These are phyloP conservation scores for Labia minor DNA, from an alignment of 2,888 invertebrate genomes.

Conservation along the genomic window DNA sequence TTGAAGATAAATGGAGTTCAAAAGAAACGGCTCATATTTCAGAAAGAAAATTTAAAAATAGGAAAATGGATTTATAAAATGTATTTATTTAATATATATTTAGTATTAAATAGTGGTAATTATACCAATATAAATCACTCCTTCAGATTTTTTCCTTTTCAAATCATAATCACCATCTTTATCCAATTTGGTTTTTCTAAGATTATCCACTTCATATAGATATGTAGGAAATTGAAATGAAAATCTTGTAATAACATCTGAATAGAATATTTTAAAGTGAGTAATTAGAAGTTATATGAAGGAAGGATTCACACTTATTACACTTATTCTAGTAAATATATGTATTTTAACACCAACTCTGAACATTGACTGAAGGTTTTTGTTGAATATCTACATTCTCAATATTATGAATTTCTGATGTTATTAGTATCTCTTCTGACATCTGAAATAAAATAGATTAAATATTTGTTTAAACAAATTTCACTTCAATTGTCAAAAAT, in stretches of 20 bases:
- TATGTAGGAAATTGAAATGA: slow-evolving; percentile 27
- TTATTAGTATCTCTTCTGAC: slow-evolving; percentile 24
- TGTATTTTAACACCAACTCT: slow-evolving; percentile 27
- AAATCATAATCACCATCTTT: slow-evolving; percentile 58
- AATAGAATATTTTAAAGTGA: slow-evolving; percentile 27
- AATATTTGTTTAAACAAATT: not conserved
- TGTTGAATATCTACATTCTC: slow-evolving; percentile 19
- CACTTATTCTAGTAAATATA: too few relatives aligned
- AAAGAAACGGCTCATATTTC: too few relatives aligned
- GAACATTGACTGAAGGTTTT: slow-evolving; percentile 21
- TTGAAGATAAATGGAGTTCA: too few relatives aligned
- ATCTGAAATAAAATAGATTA: slow-evolving; percentile 22
- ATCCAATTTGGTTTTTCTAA: slow-evolving; percentile 40
- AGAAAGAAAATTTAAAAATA: not conserved
- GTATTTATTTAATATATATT: slow-evolving; percentile 18
- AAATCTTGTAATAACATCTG: slow-evolving; percentile 24
- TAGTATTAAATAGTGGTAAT: too few relatives aligned
- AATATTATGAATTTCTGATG: slow-evolving; percentile 28
- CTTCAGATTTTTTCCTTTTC: slow-evolving; percentile 35
- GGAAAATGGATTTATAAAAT: not conserved
- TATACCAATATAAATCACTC: slow-evolving; percentile 53
- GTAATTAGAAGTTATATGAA: too few relatives aligned
- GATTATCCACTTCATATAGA: slow-evolving; percentile 29
- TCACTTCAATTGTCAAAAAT: not conserved
- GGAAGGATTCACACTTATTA: too few relatives aligned